These are phyloP conservation scores for Stenoptilia bipunctidactyla DNA, from an alignment of 2,888 invertebrate genomes.

Conservation along the genomic window DNA sequence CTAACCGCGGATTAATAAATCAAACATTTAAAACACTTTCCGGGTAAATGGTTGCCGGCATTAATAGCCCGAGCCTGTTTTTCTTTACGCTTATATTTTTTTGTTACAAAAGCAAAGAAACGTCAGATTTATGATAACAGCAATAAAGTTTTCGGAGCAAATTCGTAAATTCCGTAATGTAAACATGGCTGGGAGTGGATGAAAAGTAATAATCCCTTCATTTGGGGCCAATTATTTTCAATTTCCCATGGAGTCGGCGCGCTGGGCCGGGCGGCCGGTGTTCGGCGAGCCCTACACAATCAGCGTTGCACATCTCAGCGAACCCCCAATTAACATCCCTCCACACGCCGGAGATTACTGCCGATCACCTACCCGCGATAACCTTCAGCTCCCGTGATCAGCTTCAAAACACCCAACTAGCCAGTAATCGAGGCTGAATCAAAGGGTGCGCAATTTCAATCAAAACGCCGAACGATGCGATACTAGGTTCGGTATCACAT, in stretches of 20 bases:
- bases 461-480: not conserved
- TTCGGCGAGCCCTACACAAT: slow-evolving; percentile 31
- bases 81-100: not conserved
- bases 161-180: not conserved
- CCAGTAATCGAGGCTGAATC: not conserved
- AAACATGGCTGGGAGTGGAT: not conserved
- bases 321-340: slow-evolving; percentile 48
- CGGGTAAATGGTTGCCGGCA: no score
- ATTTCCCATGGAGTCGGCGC: not conserved
- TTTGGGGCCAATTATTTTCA: not conserved
- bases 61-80: not conserved
- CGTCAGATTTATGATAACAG: not conserved
- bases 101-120: no score
- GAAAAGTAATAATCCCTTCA: slow-evolving; percentile 1
- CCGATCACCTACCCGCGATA: slow-evolving; percentile 16
- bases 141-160: not conserved
- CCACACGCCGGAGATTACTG: slow-evolving; percentile 40
- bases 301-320: slow-evolving; percentile 32
- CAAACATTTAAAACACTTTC: no score
- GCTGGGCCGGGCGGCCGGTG: slow-evolving; percentile 9
- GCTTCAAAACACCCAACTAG: not conserved
- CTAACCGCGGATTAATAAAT: no score
- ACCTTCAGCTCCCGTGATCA: not conserved
- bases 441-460: not conserved
- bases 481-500: no score